phyloP scores from a whole-genome alignment of 2,797 vertebrate genomes.

The Paramormyrops hopkinsi region DNA sequence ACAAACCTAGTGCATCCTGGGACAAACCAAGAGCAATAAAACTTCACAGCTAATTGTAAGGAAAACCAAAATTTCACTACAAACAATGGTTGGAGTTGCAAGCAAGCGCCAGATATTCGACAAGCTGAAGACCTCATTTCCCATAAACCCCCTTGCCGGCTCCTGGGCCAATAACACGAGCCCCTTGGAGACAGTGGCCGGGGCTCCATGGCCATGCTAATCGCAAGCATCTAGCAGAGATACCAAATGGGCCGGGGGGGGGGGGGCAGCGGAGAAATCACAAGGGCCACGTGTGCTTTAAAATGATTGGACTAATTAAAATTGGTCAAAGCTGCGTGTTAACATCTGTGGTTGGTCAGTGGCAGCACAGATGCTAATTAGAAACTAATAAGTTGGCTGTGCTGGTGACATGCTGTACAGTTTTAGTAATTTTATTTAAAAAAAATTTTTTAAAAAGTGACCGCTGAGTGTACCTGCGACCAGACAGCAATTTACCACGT shows the following conservation, averaged over 20 bases:
- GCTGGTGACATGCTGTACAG: not conserved
- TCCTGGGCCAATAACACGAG: not conserved
- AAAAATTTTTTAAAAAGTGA: not conserved
- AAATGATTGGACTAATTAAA: not conserved
- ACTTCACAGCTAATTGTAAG: not conserved
- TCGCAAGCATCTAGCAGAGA: not conserved
- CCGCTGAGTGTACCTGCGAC: not conserved
- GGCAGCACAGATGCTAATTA: not conserved
- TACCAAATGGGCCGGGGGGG: not conserved
- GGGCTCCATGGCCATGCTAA: not conserved
- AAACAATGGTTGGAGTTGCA: not conserved
- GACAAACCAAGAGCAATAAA: not conserved
- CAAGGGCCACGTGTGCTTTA: not conserved
- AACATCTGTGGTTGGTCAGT: not conserved
- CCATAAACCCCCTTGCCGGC: not conserved
- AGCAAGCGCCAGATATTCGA: not conserved
- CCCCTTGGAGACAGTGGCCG: not conserved
- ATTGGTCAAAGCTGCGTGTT: not conserved
- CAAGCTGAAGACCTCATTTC: not conserved
- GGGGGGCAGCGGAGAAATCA: not conserved
- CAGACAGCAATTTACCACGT: not conserved
- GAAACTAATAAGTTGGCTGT: not conserved
- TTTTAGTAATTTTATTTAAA: not conserved
- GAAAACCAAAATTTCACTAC: not conserved
- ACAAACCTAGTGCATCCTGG: not conserved